phyloP scores from a whole-genome alignment of 2,888 invertebrate genomes.

The Heteromurus nitidus region DNA sequence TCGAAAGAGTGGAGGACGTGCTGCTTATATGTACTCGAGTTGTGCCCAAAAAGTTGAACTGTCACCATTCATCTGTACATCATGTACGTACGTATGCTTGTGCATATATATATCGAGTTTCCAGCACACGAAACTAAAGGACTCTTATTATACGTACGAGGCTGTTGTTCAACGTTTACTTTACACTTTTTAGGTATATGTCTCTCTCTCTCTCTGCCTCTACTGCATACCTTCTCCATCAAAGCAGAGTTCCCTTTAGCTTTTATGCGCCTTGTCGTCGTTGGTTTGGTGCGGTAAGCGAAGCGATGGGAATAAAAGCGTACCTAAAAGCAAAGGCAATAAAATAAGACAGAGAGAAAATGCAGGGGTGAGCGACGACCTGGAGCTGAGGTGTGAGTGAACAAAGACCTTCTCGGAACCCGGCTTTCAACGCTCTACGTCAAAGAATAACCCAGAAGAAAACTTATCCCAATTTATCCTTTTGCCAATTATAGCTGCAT shows the following conservation, averaged over 20 bases:
- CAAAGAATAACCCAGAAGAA: too few species aligned
- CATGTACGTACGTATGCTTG: slow-evolving; percentile 13
- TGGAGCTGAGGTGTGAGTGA: neutral
- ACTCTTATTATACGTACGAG: too few species aligned
- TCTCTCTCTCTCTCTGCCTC: neutral
- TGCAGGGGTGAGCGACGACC: neutral
- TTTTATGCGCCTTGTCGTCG: slow-evolving; percentile 30
- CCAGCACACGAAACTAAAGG: neutral
- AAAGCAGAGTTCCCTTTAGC: slow-evolving; percentile 42
- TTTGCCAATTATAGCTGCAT: too few species aligned
- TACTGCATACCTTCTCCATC: slow-evolving; percentile 26
- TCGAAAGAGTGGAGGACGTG: neutral
- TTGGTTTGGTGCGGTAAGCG: neutral
- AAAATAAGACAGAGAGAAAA: slow-evolving; percentile 30
- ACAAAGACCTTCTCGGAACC: too few species aligned
- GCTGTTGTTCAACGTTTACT: neutral
- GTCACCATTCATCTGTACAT: slow-evolving; percentile 52
- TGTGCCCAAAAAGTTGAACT: slow-evolving; percentile 53
- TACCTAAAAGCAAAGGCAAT: slow-evolving; percentile 28
- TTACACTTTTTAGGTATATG: neutral
- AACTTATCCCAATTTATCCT: too few species aligned
- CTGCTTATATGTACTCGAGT: slow-evolving; percentile 1
- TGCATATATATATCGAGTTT: slow-evolving; percentile 28
- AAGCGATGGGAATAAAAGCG: slow-evolving; percentile 24
- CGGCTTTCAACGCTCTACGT: too few species aligned